A percentile compares a stretch with the other conserved stretches of the same genome.
These are phyloP conservation scores for Chondrilla cf. caribensis DNA, from an alignment of 37 sponge, comb jelly and placozoan species.

Conservation along the genomic window DNA sequence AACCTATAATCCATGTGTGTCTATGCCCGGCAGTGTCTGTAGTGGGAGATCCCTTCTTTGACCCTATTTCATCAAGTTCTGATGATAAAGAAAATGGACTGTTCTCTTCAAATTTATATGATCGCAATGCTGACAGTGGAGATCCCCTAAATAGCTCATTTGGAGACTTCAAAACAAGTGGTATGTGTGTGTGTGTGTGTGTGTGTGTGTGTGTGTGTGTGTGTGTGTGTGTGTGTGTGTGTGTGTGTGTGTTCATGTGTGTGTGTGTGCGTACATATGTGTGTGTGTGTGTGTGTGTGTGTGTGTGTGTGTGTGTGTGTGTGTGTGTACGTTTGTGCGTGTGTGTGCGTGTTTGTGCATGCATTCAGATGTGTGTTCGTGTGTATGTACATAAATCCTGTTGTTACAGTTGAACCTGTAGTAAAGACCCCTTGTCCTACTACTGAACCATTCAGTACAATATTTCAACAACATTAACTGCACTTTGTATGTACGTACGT, in stretches of 20 bases:
- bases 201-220: slow-evolving; percentile 34
- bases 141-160: background rate
- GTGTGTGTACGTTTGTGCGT: background rate
- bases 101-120: background rate
- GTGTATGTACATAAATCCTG: too few species aligned
- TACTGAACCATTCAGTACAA: too few species aligned
- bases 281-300: slow-evolving; percentile 25
- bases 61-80: background rate
- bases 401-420: too few species aligned
- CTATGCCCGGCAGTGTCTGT: slow-evolving; percentile 5
- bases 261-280: background rate
- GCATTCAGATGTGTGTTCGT: too few species aligned
- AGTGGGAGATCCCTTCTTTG: slow-evolving; percentile 5
- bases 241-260: slow-evolving; percentile 18
- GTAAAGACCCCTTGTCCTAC: too few species aligned
- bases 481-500: too few species aligned
- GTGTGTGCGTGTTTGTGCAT: background rate
- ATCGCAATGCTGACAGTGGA: background rate
- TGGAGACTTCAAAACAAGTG: background rate
- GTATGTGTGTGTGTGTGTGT: slow-evolving; percentile 1
- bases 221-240: slow-evolving; percentile 4
- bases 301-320: background rate
- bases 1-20: too few species aligned
- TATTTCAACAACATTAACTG: too few species aligned
- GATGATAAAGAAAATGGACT: background rate